phyloP scores from a whole-genome alignment of 1,140 invertebrate species.

The Zelostemma sp. region DNA sequence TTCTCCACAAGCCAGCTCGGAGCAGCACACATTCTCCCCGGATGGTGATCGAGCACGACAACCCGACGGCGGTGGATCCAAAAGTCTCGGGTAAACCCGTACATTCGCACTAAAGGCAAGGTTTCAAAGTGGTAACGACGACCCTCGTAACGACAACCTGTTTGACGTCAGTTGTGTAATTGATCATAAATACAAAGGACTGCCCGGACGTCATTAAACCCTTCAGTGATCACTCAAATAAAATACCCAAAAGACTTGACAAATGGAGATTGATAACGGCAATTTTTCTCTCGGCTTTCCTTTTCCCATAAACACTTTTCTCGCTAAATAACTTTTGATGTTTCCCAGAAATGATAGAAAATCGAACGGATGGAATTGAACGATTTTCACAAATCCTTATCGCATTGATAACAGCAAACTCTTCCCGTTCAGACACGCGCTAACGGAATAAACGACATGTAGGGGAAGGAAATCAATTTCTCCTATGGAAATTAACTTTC shows the following conservation, averaged over 20 bases:
- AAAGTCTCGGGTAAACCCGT: constrained; percentile 80
- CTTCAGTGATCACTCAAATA: no score
- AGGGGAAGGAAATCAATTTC: constrained; percentile 41
- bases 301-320: no score
- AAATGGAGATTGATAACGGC: no score
- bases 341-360: no score
- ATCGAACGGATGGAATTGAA: no score
- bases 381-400: no score
- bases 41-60: constrained; percentile 78
- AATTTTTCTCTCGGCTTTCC: no score
- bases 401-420: constrained; percentile 4
- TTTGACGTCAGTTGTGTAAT: constrained; percentile 46
- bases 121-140: constrained; percentile 75
- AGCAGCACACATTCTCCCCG: constrained; percentile 78
- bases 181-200: constrained; percentile 37
- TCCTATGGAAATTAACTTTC: constrained; percentile 48
- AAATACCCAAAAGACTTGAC: no score
- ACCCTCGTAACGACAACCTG: constrained; percentile 78
- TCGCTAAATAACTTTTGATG: no score
- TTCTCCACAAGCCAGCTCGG: constrained; percentile 79
- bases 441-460: constrained; percentile 25
- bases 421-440: constrained; percentile 7
- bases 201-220: no score
- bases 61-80: constrained; percentile 78
- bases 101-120: constrained; percentile 86